These are phyloP conservation scores for Lepisosteus oculatus DNA, from an alignment of 2,113 vertebrate genomes.

Conservation along the genomic window DNA sequence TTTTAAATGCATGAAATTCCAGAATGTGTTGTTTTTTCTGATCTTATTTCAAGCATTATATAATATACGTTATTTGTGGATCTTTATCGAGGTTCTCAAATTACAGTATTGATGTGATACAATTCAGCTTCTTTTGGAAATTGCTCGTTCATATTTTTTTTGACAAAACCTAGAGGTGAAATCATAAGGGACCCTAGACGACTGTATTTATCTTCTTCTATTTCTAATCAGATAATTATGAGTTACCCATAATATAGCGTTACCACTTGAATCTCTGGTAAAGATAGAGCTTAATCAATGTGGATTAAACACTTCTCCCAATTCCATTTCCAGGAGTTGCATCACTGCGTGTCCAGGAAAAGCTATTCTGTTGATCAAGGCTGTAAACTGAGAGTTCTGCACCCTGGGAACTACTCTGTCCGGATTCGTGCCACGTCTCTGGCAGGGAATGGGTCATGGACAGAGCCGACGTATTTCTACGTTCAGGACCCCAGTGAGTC, in stretches of 20 bases:
- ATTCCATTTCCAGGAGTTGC: conserved; percentile 60
- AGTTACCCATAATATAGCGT: no score
- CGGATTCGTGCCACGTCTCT: conserved; percentile 85
- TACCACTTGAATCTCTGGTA: no score
- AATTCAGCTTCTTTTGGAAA: no score
- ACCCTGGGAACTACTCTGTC: conserved; percentile 91
- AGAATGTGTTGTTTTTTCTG: no score
- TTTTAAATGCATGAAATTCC: no score
- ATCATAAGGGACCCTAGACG: neutral
- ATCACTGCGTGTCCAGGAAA: conserved; percentile 81
- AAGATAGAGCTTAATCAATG: no score
- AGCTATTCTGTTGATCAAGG: conserved; percentile 70
- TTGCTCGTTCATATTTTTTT: no score
- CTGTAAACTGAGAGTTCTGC: conserved; percentile 73
- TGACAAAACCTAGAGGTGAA: neutral
- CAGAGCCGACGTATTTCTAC: conserved; percentile 79
- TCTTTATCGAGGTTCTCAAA: no score
- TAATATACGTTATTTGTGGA: no score
- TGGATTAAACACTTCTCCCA: neutral
- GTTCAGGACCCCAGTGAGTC: conserved; percentile 83
- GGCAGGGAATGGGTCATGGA: conserved; percentile 93
- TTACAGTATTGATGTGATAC: no score
- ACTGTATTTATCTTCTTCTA: neutral
- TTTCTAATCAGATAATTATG: neutral
- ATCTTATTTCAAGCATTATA: no score